Percentiles rank a stretch among this genome's conserved stretches.
phyloP scores from a whole-genome alignment of 2,113 vertebrate species.

The Athene cunicularia region DNA sequence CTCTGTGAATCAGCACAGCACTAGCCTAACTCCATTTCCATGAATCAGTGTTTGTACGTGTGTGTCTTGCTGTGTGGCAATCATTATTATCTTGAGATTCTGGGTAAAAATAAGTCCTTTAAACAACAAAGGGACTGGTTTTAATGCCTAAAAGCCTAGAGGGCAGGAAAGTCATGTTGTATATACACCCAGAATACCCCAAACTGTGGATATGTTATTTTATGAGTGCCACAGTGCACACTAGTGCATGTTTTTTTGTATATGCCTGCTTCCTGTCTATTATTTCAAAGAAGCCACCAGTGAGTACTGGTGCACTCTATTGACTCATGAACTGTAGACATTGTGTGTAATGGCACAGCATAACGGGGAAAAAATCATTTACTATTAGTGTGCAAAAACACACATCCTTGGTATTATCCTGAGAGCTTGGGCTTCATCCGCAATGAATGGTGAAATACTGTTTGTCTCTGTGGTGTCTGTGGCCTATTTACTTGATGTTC shows the following conservation, averaged over 20 bases:
- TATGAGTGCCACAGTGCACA: not conserved
- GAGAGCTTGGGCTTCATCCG: not conserved
- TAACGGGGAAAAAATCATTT: not conserved
- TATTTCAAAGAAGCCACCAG: not conserved
- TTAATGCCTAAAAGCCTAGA: not conserved
- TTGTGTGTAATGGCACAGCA: not conserved
- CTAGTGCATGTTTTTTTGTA: not conserved
- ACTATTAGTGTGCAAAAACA: not conserved
- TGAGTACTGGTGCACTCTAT: not conserved
- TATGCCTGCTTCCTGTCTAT: not conserved
- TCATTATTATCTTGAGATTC: not conserved
- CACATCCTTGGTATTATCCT: not conserved
- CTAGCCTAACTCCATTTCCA: conserved; percentile 27
- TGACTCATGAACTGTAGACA: not conserved
- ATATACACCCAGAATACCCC: not conserved
- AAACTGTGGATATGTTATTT: not conserved
- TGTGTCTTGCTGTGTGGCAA: conserved; percentile 24
- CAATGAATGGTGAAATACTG: not conserved
- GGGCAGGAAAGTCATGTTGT: not conserved
- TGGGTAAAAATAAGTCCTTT: not conserved
- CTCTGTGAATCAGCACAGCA: conserved; percentile 9
- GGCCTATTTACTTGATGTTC: conserved; percentile 4
- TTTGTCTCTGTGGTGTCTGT: conserved; percentile 40
- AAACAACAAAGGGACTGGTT: not conserved
- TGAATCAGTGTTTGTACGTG: conserved; percentile 30